Base-by-base conservation (phyloP, 37 sponge, comb jelly and placozoan species). In the Hormiphora californensis region DNA sequence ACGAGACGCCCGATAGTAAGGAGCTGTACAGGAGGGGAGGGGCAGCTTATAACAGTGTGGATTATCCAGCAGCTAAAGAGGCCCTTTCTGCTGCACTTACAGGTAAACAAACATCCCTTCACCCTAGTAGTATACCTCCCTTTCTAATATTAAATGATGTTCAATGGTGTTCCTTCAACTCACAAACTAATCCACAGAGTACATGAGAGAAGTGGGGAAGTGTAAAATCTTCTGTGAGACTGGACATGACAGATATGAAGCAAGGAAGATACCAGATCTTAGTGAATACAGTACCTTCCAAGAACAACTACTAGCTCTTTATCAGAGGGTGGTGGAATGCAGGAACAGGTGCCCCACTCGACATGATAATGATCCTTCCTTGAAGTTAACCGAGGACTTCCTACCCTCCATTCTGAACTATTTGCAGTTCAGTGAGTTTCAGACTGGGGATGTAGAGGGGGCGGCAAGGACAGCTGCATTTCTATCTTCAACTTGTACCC, bases 401-500 rank as follows among this genome's bases (percentile, higher is more conserved):
- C 44, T 73, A 5, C 81, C 81, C n/a, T 1, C n/a, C 1, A 4
- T 73, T 43, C 81, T 73, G n/a, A 73, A 73, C 22, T 73, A 73
- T 17, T 46, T 73, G 32, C 81, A 73, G 23, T 73, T 73, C 81
- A 73, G 81, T 41, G 81, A 43, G 12, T 73, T 40, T 28, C 81
- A 73, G 81, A n/a, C n/a, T n/a, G 43, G 43, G 27, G 46, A 73
- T 73, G 9, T 33, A 21, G 23, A 25, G 46, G 19, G 40, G 12
- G 81, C 81, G 12, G 25, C 35, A n/a, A 43, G 43, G 23, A 41
- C 43, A 25, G 81, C 81, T 2, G 3, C 81, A 40, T 43, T 23
- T 5, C n/a, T n/a, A n/a, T n/a, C n/a, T n/a, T n/a, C n/a, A n/a
- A n/a, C n/a, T n/a, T n/a, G n/a, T n/a, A n/a, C n/a, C n/a, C n/a